phyloP scores from a whole-genome alignment of 2,888 invertebrate species.

The Drosophila macrospina region DNA sequence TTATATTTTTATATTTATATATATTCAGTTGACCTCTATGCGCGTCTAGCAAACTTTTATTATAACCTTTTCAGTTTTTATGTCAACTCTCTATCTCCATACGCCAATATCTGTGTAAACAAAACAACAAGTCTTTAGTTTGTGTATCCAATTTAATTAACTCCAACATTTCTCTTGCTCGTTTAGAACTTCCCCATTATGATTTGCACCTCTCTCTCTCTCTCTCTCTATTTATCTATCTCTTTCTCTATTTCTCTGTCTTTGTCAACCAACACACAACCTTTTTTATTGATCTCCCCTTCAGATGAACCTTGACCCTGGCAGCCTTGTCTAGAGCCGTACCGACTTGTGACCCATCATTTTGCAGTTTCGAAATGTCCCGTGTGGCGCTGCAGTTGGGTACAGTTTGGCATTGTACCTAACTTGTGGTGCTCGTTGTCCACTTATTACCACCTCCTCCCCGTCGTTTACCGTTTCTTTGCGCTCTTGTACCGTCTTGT shows the following conservation, averaged over 20 bases:
- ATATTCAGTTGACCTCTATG: conserved; percentile 28
- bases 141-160: conserved; percentile 39
- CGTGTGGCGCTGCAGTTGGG: conserved; percentile 17
- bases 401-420: conserved; percentile 31
- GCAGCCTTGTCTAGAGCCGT: conserved; percentile 43
- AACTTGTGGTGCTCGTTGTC: conserved; percentile 34
- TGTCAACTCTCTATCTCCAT: conserved; percentile 39
- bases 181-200: conserved; percentile 58
- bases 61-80: conserved; percentile 35
- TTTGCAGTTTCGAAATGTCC: conserved; percentile 35
- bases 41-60: conserved; percentile 41
- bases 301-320: conserved; percentile 35
- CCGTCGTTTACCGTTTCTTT: conserved; percentile 53
- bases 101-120: conserved; percentile 38
- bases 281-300: conserved; percentile 24
- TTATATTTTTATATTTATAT: not conserved
- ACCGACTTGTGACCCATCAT: conserved; percentile 46
- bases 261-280: conserved; percentile 22
- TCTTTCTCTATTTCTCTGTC: conserved; percentile 28
- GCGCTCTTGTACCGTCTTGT: conserved; percentile 48
- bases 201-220: conserved; percentile 53
- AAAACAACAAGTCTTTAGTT: conserved; percentile 40
- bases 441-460: conserved; percentile 38
- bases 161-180: conserved; percentile 45
- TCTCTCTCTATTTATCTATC: conserved; percentile 14